Evolutionary conservation across 1,140 invertebrate genomes (phyloP), one percentile per base, ranked within the genome.

Genomic region (Acromyrmex heyeri): DNA sequence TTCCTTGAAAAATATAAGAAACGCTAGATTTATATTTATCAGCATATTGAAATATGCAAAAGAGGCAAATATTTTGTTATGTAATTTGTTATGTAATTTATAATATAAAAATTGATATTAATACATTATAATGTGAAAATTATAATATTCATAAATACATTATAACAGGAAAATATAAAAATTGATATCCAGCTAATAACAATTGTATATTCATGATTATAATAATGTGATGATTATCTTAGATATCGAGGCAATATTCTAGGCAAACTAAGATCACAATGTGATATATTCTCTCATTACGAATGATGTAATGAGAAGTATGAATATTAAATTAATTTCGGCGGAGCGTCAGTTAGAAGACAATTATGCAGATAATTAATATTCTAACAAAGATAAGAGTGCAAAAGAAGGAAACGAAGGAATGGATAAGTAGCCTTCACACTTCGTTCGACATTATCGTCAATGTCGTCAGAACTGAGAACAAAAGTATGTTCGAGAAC

Each of bases 391-490:
- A 3, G 2, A 44, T 59, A 59, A 8, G 38, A 65, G 44, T 12
- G 8, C 16, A 16, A 55, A 34, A 73, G 16, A 72, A 61, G 21
- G 18, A 64, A 62, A 73, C 12, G 38, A 79, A 55, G 4, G n/a
- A 85, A 50, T 44, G 34, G 67, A 38, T 77, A 55, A 86, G 38
- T 50, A 44, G 59, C 62, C 18, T 77, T 48, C 21, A 30, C 5
- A 86, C 4, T 61, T 30, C 16, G 24, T 21, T 44, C 44, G 12
- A 48, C 27, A 34, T 2, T 18, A n/a, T 75, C 30, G 30, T 61
- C 34, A 7, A 38, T 75, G 10, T 65, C 5, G 18, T 14, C 12
- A 55, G 18, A 55, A 59, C 14, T 27, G 18, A 30, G 12, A 24
- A 65, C 34, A 61, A 16, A 21, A 64, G 8, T 21, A n/a, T 61